Base-by-base conservation (phyloP, 2,113 vertebrate genomes). In the Gasterosteus nipponicus region DNA sequence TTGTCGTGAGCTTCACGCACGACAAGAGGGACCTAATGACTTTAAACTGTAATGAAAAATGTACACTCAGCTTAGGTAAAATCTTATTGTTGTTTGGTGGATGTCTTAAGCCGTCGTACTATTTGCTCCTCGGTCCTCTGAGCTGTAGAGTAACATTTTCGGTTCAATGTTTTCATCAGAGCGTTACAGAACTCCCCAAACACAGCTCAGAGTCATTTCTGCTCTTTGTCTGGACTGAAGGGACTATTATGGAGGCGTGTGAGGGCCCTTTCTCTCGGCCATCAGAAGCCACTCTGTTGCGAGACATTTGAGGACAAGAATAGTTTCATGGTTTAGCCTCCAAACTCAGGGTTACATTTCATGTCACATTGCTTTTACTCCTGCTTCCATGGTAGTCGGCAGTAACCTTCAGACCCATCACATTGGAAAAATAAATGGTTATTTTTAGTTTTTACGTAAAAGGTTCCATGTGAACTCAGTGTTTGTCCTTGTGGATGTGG, bases 141-240 rank as follows among this genome's bases (percentile, higher is more conserved):
- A 65, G 29, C 31, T 19, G 6, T 12, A 18, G 9, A 58, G 26
- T 51, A n/a, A 46, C 31, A 66, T 35, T 73, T 76, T 19, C 31
- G 7, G 19, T 26, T 60, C 14, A 49, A 18, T 47, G 41, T 73
- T 59, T 67, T 77, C 46, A 54, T 64, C 16, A 5, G 4, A 44
- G 12, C n/a, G 63, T 70, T 67, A 47, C n/a, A 33, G 49, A 75
- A 56, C 56, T 75, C 31, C 59, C 42, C 58, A 78, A 78, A 77
- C 69, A 82, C 64, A 39, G 57, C 69, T 63, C 29, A 79, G n/a
- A 59, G 29, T 5, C 3, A 14, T 73, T 70, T 83, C 35, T 86
- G 41, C 41, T 62, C 77, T 73, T 66, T 82, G 75, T 77, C 66
- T 70, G 39, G 44, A 57, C 46, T 56, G 29, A 83, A 76, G 64